A percentile compares a stretch with the other conserved stretches of the same genome.
Evolutionary conservation across 2,888 invertebrate species (phyloP).

Genomic region (Trachelus stipa): DNA sequence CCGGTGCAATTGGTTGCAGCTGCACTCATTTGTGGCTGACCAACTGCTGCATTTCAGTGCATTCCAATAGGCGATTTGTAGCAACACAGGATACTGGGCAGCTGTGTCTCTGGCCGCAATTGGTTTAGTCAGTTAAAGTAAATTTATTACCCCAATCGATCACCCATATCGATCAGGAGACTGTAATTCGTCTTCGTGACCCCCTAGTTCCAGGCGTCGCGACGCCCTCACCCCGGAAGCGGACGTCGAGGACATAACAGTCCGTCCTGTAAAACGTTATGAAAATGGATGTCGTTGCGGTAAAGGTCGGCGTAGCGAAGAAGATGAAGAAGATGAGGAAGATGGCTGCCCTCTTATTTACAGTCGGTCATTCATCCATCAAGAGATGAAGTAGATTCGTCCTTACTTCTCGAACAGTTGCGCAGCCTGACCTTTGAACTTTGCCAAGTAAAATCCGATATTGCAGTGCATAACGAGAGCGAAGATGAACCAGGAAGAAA

Average conservation of each 20-base stretch:
- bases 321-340: neutral
- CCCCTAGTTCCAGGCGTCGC: too few relatives aligned
- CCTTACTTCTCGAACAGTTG: neutral
- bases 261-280: neutral
- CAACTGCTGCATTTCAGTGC: neutral
- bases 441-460: neutral
- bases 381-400: neutral
- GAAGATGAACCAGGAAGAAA: neutral
- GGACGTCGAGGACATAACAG: neutral
- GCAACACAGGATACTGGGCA: neutral
- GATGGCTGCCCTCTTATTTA: neutral
- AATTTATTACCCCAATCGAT: neutral
- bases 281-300: neutral
- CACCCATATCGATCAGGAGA: neutral
- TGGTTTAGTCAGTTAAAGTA: neutral
- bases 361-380: neutral
- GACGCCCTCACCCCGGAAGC: neutral
- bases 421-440: neutral
- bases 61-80: neutral
- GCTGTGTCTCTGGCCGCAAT: neutral
- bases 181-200: neutral
- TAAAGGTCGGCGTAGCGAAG: neutral
- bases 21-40: neutral
- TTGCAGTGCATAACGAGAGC: neutral
- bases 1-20: neutral